Conservation (phyloP, 2,888 invertebrate species). For the Drosophila maculinotata region DNA sequence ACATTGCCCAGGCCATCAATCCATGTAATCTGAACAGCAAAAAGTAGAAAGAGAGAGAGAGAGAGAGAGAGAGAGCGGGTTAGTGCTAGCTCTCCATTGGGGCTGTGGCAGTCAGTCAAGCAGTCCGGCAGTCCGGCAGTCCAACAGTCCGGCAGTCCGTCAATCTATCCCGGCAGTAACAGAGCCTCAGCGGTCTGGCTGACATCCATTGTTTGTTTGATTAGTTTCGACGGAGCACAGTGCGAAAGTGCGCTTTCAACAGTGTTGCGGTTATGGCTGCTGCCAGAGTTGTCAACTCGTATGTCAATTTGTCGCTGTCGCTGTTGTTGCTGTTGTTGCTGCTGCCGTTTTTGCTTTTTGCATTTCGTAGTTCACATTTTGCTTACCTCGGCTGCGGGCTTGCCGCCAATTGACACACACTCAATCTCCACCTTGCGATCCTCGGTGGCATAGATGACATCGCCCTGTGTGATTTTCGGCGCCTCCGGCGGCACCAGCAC, state of each 20-base stretch:
- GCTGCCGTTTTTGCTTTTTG: not conserved
- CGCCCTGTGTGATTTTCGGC: slow-evolving; percentile 94
- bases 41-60: not conserved
- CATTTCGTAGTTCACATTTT: slow-evolving; percentile 3
- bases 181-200: slow-evolving; percentile 10
- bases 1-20: slow-evolving; percentile 95
- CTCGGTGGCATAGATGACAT: slow-evolving; percentile 93
- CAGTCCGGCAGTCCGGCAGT: not conserved
- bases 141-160: not conserved
- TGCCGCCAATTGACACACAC: slow-evolving; percentile 95
- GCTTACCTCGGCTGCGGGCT: slow-evolving; percentile 96
- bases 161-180: too few relatives aligned
- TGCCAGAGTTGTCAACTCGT: slow-evolving; percentile 4
- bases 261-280: slow-evolving; percentile 41
- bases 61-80: slow-evolving; percentile 1
- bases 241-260: slow-evolving; percentile 47
- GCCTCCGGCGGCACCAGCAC: slow-evolving; percentile 96
- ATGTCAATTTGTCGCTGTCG: not conserved
- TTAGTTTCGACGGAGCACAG: slow-evolving; percentile 40
- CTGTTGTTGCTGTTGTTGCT: not conserved
- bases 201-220: slow-evolving; percentile 47
- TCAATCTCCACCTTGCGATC: slow-evolving; percentile 95
- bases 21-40: slow-evolving; percentile 91
- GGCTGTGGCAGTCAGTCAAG: not conserved
- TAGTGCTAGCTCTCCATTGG: slow-evolving; percentile 29